Conservation (phyloP, 2,113 vertebrate genomes). For the Zeus faber region DNA sequence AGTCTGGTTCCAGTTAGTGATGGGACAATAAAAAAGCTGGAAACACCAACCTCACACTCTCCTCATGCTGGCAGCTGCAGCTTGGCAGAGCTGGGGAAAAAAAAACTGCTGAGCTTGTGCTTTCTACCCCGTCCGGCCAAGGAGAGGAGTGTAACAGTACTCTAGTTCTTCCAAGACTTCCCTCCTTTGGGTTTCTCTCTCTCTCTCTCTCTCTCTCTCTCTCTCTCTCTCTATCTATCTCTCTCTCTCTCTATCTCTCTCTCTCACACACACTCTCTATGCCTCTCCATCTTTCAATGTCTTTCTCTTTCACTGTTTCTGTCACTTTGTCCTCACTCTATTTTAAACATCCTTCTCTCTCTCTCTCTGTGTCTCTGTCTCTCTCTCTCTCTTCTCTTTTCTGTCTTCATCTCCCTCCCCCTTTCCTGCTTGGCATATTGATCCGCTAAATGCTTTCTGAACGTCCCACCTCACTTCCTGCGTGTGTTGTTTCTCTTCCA, state of each 20-base stretch:
- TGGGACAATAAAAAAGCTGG: too few species aligned
- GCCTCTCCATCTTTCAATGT: not conserved
- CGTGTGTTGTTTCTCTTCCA: constrained; percentile 74
- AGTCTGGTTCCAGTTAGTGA: too few species aligned
- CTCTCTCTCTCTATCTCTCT: constrained; percentile 19
- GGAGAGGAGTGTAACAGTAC: constrained; percentile 72
- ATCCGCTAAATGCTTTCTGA: constrained; percentile 74
- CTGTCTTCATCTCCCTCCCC: constrained; percentile 41
- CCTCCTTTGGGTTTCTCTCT: constrained; percentile 57
- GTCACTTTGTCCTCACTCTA: constrained; percentile 18
- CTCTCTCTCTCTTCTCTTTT: constrained; percentile 17
- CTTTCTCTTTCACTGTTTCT: constrained; percentile 21
- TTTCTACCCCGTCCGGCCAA: constrained; percentile 58
- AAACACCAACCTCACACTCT: constrained; percentile 42
- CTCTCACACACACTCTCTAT: constrained; percentile 25
- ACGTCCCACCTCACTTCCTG: constrained; percentile 77
- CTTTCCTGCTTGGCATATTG: constrained; percentile 66
- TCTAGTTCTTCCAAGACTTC: constrained; percentile 67
- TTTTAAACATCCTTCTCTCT: constrained; percentile 8
- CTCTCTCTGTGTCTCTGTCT: constrained; percentile 9
- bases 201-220: constrained; percentile 26
- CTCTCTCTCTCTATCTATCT: not conserved
- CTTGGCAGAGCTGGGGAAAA: constrained; percentile 31
- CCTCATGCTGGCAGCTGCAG: constrained; percentile 17
- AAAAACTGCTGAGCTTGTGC: constrained; percentile 74